Percentiles rank a stretch among this genome's conserved stretches.
Evolutionary conservation across 2,113 vertebrate species (phyloP).

Genomic region (Daphoenositta chrysoptera): DNA sequence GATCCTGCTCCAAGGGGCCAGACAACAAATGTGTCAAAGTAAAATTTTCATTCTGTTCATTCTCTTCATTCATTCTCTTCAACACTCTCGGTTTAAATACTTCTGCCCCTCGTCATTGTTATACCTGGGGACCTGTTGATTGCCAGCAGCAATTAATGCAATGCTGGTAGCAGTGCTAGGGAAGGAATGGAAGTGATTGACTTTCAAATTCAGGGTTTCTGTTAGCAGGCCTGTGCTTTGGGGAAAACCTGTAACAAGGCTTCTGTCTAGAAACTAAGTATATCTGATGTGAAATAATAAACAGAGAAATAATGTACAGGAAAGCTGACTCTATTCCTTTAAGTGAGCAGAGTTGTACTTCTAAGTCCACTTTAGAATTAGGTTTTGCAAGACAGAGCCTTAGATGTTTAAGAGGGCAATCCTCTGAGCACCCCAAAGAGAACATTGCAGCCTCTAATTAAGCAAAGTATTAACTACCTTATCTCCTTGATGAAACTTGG

Average conservation of each 20-base stretch:
- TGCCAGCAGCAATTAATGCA: neutral
- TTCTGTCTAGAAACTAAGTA: slow-evolving; percentile 1
- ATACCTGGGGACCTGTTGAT: neutral
- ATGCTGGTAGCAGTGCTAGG: neutral
- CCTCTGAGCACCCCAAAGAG: neutral
- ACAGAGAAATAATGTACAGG: neutral
- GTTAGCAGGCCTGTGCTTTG: neutral
- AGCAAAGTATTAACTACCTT: slow-evolving; percentile 1
- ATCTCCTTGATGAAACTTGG: slow-evolving; percentile 26
- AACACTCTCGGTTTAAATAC: neutral
- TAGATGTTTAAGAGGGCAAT: neutral
- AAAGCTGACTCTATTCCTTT: neutral
- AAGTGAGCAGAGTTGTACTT: neutral
- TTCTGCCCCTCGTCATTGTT: neutral
- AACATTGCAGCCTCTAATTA: neutral
- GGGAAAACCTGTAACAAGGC: neutral
- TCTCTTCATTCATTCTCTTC: neutral
- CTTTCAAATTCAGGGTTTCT: slow-evolving; percentile 15
- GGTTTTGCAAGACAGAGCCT: neutral
- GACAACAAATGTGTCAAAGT: neutral
- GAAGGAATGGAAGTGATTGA: neutral
- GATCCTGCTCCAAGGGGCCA: neutral
- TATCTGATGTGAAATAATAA: slow-evolving; percentile 8
- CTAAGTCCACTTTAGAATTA: neutral
- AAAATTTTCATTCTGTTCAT: neutral